Base-by-base conservation (phyloP, 2,888 invertebrate species). In the Morpho helenor region DNA sequence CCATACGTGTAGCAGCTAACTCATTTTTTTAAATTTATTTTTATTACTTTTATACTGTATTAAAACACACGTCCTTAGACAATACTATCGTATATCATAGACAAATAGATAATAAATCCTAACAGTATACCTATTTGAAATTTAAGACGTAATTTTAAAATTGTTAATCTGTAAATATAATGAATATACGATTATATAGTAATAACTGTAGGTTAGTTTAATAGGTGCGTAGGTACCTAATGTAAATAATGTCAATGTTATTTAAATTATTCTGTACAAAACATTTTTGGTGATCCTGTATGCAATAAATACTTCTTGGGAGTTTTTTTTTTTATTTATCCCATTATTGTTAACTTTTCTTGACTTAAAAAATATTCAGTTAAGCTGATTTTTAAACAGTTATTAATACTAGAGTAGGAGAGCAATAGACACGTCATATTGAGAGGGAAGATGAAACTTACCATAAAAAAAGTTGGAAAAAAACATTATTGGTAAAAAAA, bases 181-280 rank as follows among this genome's bases (percentile, higher is more conserved):
- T 68, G 61, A 41, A 46, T 16, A 53, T 47, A 53, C 53, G 53
- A 53, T 47, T 46, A 53, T 46, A 53, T 40, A 53, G 39, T 46
- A 62, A 65, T 66, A 62, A 64, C 71, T 72, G 68, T 67, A 71
- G 68, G 67, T 16, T 69, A 67, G 73, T 78, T 69, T 72, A 70
- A 68, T 82, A 79, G 72, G 68, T 72, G 74, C 66, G 7, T 52
- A 52, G 39, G n/a, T 39, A 43, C 23, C n/a, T 31, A 45, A 53
- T 89, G 89, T 89, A 89, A 81, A 89, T 89, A 87, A 79, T 77
- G 82, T 85, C 82, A 78, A 77, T 87, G 88, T 89, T 87, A 84
- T 78, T 77, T 80, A 75, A 79, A 79, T 83, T 68, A 65, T 62
- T 80, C 73, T 88, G 88, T 88, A 88, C 86, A 89, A 47, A 80